A percentile compares a stretch with the other conserved stretches of the same genome.
phyloP scores from a whole-genome alignment of 30 jellyfish, hydroid and myxozoan species.

The Rhopilema esculentum region DNA sequence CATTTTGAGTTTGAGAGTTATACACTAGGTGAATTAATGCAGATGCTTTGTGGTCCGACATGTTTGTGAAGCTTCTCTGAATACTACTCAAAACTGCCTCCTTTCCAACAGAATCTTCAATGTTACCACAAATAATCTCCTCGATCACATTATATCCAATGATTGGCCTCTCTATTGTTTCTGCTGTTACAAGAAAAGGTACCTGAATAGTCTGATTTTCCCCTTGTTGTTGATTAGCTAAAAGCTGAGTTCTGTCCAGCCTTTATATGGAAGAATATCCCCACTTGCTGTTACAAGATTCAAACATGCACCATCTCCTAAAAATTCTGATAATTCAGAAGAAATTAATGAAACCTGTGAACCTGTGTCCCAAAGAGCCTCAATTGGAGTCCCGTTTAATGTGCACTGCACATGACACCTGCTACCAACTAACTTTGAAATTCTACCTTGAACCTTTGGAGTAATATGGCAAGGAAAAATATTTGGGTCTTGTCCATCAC shows the following conservation, averaged over 20 bases:
- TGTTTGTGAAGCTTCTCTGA: conserved; percentile 14
- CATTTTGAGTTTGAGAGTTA: not conserved
- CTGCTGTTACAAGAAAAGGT: conserved; percentile 60
- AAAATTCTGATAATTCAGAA: not conserved
- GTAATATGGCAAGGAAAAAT: conserved; percentile 53
- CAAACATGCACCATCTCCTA: conserved; percentile 8
- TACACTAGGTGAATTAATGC: conserved; percentile 41
- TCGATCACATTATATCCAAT: conserved; percentile 68
- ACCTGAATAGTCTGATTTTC: conserved; percentile 26
- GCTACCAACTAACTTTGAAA: conserved; percentile 54
- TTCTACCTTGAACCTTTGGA: conserved; percentile 45
- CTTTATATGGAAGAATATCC: conserved; percentile 41
- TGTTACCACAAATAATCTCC: conserved; percentile 40
- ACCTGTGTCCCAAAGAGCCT: conserved; percentile 70
- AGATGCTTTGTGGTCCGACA: conserved; percentile 7
- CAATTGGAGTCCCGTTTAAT: conserved; percentile 32
- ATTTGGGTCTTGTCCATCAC: not conserved
- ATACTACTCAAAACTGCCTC: conserved; percentile 12
- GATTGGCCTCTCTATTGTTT: conserved; percentile 40
- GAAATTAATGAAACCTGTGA: conserved; percentile 69
- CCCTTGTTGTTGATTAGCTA: conserved; percentile 6
- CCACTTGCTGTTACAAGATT: conserved; percentile 62
- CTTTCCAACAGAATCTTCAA: conserved; percentile 1
- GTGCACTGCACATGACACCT: conserved; percentile 62
- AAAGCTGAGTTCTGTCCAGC: conserved; percentile 49